Evolutionary conservation across 2,888 invertebrate species (phyloP).

Genomic region (Axea sp.): DNA sequence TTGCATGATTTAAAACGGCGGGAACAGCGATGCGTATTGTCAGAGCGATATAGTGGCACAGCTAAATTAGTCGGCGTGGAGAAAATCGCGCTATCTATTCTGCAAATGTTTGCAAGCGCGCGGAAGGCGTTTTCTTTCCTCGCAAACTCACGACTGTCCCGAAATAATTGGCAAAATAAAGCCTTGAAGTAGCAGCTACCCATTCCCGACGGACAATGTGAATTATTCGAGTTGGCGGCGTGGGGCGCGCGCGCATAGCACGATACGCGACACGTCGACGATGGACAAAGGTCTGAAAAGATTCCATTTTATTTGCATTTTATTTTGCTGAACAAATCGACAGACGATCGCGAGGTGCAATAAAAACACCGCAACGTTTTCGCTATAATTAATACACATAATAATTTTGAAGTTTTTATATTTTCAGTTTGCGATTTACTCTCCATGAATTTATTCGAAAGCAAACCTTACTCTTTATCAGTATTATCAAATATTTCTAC

Average conservation of each 20-base stretch:
- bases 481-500: too few relatives aligned
- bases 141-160: slow-evolving; percentile 72
- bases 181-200: slow-evolving; percentile 71
- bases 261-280: slow-evolving; percentile 40
- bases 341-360: slow-evolving; percentile 7
- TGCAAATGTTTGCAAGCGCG: slow-evolving; percentile 65
- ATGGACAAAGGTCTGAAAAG: slow-evolving; percentile 38
- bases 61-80: slow-evolving; percentile 75
- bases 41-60: slow-evolving; percentile 49
- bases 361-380: too few relatives aligned
- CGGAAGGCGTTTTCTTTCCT: slow-evolving; percentile 77
- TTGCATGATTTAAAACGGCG: slow-evolving; percentile 61
- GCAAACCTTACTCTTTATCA: too few relatives aligned
- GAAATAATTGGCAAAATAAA: slow-evolving; percentile 79
- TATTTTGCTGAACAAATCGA: slow-evolving; percentile 22
- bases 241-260: slow-evolving; percentile 65
- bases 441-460: too few relatives aligned
- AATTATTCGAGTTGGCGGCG: slow-evolving; percentile 79
- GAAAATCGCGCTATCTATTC: slow-evolving; percentile 78
- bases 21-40: slow-evolving; percentile 60
- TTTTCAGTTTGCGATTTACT: too few relatives aligned
- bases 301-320: slow-evolving; percentile 26
- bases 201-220: slow-evolving; percentile 79
- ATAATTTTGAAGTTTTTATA: too few relatives aligned
- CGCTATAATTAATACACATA: too few relatives aligned